A percentile compares a stretch with the other conserved stretches of the same genome.
Conservation (phyloP, 2,888 invertebrate species). For the Drosophila birchii region DNA sequence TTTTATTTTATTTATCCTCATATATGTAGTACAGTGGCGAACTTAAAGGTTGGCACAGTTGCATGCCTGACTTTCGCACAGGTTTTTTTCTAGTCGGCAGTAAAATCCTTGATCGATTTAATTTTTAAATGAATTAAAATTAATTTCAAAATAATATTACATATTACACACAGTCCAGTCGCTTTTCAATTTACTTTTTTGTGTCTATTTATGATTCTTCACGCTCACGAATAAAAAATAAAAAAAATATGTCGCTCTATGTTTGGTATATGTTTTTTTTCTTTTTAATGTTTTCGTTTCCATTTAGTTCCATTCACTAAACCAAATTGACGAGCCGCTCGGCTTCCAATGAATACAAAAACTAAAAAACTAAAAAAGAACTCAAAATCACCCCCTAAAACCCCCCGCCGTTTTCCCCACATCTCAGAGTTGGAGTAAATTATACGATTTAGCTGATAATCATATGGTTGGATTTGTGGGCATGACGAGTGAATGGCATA, state of each 20-base stretch:
- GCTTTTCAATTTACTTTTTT: too few species aligned
- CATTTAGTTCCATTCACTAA: conserved; percentile 49
- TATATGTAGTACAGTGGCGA: too few species aligned
- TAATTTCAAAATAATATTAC: too few species aligned
- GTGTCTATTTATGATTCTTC: conserved; percentile 5
- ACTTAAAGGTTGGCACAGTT: too few species aligned
- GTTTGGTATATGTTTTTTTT: conserved; percentile 24
- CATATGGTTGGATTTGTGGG: conserved; percentile 36
- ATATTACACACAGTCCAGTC: too few species aligned
- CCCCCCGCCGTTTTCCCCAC: neutral
- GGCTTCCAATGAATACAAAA: conserved; percentile 9
- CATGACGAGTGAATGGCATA: conserved; percentile 40
- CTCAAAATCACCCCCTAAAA: neutral
- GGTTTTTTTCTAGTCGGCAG: too few species aligned
- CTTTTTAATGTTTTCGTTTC: conserved; percentile 30
- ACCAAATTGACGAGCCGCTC: conserved; percentile 25
- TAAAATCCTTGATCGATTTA: too few species aligned
- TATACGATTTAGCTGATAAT: conserved; percentile 43
- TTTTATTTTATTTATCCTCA: too few species aligned
- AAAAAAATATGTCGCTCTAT: conserved; percentile 8
- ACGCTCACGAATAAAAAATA: neutral
- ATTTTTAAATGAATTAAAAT: too few species aligned
- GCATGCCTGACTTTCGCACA: too few species aligned
- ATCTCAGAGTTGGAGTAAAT: conserved; percentile 20
- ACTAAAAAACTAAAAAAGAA: neutral